A percentile compares a stretch with the other conserved stretches of the same genome.
Evolutionary conservation across 1,140 invertebrate genomes (phyloP).

Genomic region (Choristoneura fumiferana): DNA sequence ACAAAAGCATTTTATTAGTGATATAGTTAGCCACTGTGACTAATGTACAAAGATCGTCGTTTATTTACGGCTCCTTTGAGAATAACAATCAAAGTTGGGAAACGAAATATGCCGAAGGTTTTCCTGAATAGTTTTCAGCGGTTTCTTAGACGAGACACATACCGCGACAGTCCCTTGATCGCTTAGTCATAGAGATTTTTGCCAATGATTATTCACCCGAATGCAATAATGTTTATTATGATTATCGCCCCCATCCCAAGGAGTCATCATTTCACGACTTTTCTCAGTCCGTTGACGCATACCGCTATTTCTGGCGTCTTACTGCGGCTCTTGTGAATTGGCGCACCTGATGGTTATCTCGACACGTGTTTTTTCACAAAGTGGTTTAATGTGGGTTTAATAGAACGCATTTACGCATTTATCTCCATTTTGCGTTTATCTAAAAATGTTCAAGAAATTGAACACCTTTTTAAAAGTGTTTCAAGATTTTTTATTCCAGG

Average conservation of each 20-base stretch:
- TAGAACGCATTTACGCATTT: no score
- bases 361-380: not conserved
- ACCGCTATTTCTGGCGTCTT: constrained; percentile 51
- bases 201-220: constrained; percentile 61
- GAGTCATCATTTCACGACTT: constrained; percentile 52
- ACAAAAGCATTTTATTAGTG: not conserved
- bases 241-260: constrained; percentile 48
- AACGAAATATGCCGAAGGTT: not conserved
- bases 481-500: no score
- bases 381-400: no score
- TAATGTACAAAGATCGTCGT: not conserved
- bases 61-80: not conserved
- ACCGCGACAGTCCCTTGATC: not conserved
- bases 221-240: constrained; percentile 28
- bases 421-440: no score
- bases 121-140: not conserved
- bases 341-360: constrained; percentile 25
- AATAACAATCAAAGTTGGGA: not conserved
- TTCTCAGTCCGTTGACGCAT: constrained; percentile 56
- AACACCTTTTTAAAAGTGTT: no score
- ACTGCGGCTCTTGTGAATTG: constrained; percentile 26
- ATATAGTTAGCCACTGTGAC: not conserved
- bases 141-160: not conserved
- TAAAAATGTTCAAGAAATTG: no score
- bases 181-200: constrained; percentile 53